A percentile compares a stretch with the other conserved stretches of the same genome.
These are phyloP conservation scores for Diabrotica undecimpunctata DNA, from an alignment of 1,140 invertebrate genomes.

Conservation along the genomic window DNA sequence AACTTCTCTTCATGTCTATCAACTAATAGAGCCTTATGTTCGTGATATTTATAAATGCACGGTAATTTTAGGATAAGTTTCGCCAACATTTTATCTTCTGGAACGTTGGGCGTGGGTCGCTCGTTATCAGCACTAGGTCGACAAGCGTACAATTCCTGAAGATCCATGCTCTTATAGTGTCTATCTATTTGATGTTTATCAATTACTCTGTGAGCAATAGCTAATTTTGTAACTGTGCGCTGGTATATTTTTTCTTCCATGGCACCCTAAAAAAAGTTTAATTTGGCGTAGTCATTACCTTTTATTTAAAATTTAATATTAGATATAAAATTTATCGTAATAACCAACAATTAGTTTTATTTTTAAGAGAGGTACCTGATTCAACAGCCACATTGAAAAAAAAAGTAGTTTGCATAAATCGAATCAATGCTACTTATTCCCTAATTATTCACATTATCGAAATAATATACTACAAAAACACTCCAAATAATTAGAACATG, in stretches of 20 bases:
- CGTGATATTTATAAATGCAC: slow-evolving; percentile 74
- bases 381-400: too few species aligned
- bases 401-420: too few species aligned
- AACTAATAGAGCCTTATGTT: slow-evolving; percentile 91
- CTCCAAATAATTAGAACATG: too few species aligned
- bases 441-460: too few species aligned
- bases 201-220: slow-evolving; percentile 88
- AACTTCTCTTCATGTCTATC: slow-evolving; percentile 89
- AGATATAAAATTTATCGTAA: too few species aligned
- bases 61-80: slow-evolving; percentile 75
- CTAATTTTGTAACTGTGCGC: slow-evolving; percentile 91
- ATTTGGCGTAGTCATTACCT: not conserved
- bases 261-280: slow-evolving; percentile 62
- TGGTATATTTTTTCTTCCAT: slow-evolving; percentile 99
- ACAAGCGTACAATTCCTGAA: slow-evolving; percentile 79
- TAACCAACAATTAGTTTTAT: too few species aligned
- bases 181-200: slow-evolving; percentile 97
- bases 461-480: too few species aligned
- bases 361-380: too few species aligned
- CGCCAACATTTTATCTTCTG: slow-evolving; percentile 80
- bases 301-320: too few species aligned
- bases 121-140: slow-evolving; percentile 36
- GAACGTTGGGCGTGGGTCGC: slow-evolving; percentile 62
- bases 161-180: slow-evolving; percentile 86
- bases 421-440: too few species aligned